phyloP scores from a whole-genome alignment of 2,797 vertebrate genomes.

The Malurus splendens region DNA sequence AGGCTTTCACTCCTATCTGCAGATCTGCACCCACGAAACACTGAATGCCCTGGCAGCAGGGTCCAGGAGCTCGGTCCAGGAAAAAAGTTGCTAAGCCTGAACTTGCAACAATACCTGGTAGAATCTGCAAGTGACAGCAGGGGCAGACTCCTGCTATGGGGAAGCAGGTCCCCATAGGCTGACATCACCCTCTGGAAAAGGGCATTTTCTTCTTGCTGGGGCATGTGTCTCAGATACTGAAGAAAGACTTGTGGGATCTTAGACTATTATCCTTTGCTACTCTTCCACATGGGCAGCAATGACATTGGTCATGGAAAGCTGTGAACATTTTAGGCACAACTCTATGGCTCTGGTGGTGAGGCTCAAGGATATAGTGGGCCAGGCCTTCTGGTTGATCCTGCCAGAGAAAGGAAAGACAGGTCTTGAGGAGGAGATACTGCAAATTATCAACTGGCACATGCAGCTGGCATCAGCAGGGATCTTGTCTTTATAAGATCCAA shows the following conservation, averaged over 20 bases:
- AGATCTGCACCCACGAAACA: not conserved
- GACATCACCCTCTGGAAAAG: not conserved
- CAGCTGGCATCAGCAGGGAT: not conserved
- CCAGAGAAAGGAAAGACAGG: not conserved
- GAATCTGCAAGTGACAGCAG: not conserved
- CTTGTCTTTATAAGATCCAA: not conserved
- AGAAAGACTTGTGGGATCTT: not conserved
- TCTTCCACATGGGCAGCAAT: not conserved
- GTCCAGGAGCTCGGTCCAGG: not conserved
- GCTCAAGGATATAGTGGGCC: not conserved
- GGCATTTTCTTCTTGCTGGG: not conserved
- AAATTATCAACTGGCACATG: not conserved
- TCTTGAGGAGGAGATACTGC: not conserved
- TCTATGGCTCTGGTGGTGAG: rapidly evolving
- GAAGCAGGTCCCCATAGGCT: not conserved
- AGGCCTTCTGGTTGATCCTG: not conserved
- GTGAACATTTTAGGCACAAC: not conserved
- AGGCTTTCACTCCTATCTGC: not conserved
- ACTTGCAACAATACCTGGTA: not conserved
- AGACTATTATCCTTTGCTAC: not conserved
- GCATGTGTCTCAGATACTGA: not conserved
- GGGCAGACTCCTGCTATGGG: not conserved
- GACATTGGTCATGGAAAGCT: not conserved
- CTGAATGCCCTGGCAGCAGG: not conserved
- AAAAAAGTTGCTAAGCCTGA: not conserved